Evolutionary conservation across 2,797 vertebrate species (phyloP), one percentile per base, ranked within the genome.

Genomic region (Erpetoichthys calabaricus): DNA sequence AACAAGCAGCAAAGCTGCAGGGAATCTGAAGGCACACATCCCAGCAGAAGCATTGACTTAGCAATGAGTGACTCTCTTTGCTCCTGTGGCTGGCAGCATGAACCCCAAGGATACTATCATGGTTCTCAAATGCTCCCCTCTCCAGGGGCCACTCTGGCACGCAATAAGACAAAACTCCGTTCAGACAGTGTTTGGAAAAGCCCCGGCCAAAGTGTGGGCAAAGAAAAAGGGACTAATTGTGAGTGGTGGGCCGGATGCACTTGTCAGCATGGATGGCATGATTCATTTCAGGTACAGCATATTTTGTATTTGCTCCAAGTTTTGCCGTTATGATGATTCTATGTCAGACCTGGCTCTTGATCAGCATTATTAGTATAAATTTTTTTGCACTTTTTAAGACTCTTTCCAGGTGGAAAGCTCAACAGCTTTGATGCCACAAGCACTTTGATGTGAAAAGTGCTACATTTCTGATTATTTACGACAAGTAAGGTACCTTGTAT

Each of bases 201-300:
- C 68, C 82, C 88, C 45, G 73, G 74, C 51, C 78, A 71, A 60
- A 63, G 57, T 25, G 60, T 65, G 4, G 62, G 67, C 47, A 81
- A 79, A 63, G 67, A 74, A 3, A 86, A 76, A 60, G 85, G 80
- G 61, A 65, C 76, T 52, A 82, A 82, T 57, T 85, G 84, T 56
- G 87, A 89, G 61, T 72, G 81, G 64, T 86, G 85, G 80, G 45
- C 78, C 1, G 81, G 87, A 56, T 89, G 87, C 47, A 67, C 73
- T 73, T 92, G 86, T 59, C 67, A 76, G 45, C 85, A 76, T 51
- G 80, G 74, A 69, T 92, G 89, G 89, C 77, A 78, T 62, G 82
- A 82, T 61, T 67, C 76, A 9, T 73, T 80, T 62, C 90, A 83
- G 80, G 80, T 81, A 83, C 78, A 68, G 51, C 10, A 25, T 25